Conservation (phyloP, 1,140 invertebrate genomes). For the Sycophila sp. region DNA sequence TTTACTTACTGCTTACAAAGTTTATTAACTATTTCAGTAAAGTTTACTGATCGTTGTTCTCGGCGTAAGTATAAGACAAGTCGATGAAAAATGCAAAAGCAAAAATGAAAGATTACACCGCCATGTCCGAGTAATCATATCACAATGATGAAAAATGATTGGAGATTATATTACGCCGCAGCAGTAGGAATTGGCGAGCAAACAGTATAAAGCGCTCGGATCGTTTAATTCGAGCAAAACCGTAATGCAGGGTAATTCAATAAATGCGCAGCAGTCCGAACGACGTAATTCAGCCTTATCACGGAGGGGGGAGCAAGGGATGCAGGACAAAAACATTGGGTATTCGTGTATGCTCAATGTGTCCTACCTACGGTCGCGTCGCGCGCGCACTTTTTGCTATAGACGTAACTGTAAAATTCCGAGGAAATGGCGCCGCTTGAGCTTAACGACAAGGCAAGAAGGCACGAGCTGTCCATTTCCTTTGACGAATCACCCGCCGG, state of each 20-base stretch:
- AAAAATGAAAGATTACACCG: background rate
- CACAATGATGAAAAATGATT: no score
- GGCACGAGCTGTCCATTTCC: constrained; percentile 17
- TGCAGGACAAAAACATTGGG: background rate
- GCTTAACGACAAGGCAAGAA: background rate
- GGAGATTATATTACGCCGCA: no score
- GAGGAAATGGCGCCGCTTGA: constrained; percentile 7
- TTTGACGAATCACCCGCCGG: constrained; percentile 22
- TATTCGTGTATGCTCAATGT: background rate
- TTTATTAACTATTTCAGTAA: no score
- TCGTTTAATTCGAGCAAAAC: background rate
- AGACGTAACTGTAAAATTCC: constrained; percentile 1
- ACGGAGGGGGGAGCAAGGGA: no score
- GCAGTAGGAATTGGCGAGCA: no score
- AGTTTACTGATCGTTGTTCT: no score
- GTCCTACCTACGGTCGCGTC: background rate
- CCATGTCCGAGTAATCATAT: background rate
- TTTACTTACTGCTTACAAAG: no score
- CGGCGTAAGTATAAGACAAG: no score
- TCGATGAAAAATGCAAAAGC: no score
- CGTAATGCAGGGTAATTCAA: background rate
- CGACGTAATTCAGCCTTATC: background rate
- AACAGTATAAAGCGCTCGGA: no score
- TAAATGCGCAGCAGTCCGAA: background rate
- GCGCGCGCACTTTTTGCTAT: background rate